Evolutionary conservation across 2,113 vertebrate genomes (phyloP), one percentile per base, ranked within the genome.

Genomic region (Acinonyx jubatus): DNA sequence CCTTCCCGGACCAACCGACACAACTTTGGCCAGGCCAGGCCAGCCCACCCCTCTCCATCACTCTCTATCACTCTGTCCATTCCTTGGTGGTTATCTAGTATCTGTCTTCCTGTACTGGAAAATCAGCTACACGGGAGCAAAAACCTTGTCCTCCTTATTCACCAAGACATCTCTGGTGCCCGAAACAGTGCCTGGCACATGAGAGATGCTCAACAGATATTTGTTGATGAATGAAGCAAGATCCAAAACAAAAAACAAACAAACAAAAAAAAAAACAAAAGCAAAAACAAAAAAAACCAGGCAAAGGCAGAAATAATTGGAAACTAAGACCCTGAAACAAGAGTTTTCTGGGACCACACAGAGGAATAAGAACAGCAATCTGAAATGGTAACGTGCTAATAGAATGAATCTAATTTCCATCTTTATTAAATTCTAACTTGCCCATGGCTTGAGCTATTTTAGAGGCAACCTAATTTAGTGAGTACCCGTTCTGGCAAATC

Each of bases 341-440:
- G 14, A 25, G 14, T 89, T 79, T 41, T 84, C 68, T 89, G 18
- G 10, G 48, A 66, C 36, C 4, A 7, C 16, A 57, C 1, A 65
- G 81, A 88, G 78, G 16, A 82, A 31, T 23, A 73, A 76, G 50
- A 76, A 87, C 13, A 52, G 23, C 45, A 68, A 89, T 31, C 27
- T 78, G 25, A 82, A 80, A 19, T 71, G n/a, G 52, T 45, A 78
- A 93, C 71, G 31, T 50, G 36, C 31, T 83, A 91, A 91, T 0
- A 15, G 15, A 4, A 57, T 21, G 38, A 97, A 55, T 12, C 79
- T 21, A 82, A 90, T 89, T 94, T 92, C 81, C 86, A 80, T 61
- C 21, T 71, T 78, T 63, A 78, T 78, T 66, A 74, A 61, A 48
- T 61, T 92, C 68, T 89, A 55, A 68, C 66, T 89, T 80, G 23